Percentiles rank a stretch among this genome's conserved stretches.
These are phyloP conservation scores for Myopa testacea DNA, from an alignment of 2,888 invertebrate species.

Conservation along the genomic window DNA sequence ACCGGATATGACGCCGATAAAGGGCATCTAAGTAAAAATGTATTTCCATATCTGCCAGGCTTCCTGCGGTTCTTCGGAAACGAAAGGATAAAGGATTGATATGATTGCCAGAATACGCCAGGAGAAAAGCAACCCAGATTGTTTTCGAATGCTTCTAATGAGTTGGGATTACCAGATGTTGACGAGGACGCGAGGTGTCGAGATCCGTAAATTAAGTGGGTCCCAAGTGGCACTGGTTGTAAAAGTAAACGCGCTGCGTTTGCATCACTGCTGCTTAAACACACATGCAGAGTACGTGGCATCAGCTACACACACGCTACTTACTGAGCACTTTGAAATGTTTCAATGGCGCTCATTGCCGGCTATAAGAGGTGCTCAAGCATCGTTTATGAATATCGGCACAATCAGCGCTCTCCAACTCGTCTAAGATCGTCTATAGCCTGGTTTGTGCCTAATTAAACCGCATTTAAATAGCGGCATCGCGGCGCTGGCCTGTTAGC, in stretches of 20 bases:
- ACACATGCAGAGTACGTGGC: no score
- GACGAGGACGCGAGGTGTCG: neutral
- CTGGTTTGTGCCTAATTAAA: conserved; percentile 25
- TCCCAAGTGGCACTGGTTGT: conserved; percentile 9
- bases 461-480: neutral
- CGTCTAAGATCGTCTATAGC: neutral
- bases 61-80: no score
- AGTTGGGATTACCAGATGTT: neutral
- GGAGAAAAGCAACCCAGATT: conserved; percentile 5
- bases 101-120: no score
- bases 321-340: conserved; percentile 24
- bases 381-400: conserved; percentile 42
- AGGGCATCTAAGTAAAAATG: no score
- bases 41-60: no score
- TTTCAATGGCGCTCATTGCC: conserved; percentile 42
- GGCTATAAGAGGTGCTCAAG: conserved; percentile 46
- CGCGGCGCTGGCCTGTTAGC: conserved; percentile 18
- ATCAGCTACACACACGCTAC: conserved; percentile 24
- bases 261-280: neutral
- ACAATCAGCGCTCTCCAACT: conserved; percentile 41
- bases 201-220: conserved; percentile 17
- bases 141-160: conserved; percentile 5
- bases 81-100: no score
- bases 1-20: no score
- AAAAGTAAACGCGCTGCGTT: neutral